Evolutionary conservation across 1,140 invertebrate species (phyloP).

Genomic region (Drosophila saltans): DNA sequence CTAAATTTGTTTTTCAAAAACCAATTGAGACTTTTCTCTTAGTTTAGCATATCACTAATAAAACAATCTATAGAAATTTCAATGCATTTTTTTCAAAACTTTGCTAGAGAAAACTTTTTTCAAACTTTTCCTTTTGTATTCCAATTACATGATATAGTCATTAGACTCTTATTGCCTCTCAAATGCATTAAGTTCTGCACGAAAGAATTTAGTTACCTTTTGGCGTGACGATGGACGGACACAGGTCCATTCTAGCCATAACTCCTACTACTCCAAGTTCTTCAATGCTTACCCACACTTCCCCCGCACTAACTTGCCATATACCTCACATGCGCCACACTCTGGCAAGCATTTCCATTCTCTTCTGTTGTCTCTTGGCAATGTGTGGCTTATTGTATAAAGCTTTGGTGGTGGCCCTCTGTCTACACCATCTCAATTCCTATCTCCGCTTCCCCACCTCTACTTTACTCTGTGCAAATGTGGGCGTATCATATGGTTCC

Average conservation of each 20-base stretch:
- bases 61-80: neutral
- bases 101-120: neutral
- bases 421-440: neutral
- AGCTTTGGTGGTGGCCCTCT: slow-evolving; percentile 33
- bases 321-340: no score
- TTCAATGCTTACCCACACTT: no score
- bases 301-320: neutral
- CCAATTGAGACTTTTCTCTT: neutral
- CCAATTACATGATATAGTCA: neutral
- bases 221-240: slow-evolving; percentile 27
- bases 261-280: neutral
- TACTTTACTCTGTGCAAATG: slow-evolving; percentile 44
- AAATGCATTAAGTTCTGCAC: slow-evolving; percentile 68
- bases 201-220: slow-evolving; percentile 78
- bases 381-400: slow-evolving; percentile 74
- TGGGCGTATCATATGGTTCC: slow-evolving; percentile 72
- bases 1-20: no score
- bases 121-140: neutral
- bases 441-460: neutral
- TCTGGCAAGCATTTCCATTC: neutral
- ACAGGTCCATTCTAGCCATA: slow-evolving; percentile 20
- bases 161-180: slow-evolving; percentile 11
- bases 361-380: slow-evolving; percentile 33
- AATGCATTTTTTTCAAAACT: neutral
- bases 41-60: neutral